Evolutionary conservation across 2,797 vertebrate species (phyloP).

Genomic region (Leptoclinus maculatus): DNA sequence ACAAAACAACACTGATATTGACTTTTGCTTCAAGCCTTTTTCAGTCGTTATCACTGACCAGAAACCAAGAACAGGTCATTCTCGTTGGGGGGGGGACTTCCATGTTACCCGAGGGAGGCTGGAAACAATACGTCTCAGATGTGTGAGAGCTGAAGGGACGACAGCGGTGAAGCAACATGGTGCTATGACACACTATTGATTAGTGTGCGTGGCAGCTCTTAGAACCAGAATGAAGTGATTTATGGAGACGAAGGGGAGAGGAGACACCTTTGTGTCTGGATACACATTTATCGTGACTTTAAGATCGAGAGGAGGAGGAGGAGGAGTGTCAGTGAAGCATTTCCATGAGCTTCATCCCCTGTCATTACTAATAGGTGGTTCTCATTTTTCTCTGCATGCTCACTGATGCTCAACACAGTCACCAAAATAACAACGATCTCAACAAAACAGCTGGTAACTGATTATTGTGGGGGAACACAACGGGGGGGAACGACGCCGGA

Average conservation of each 20-base stretch:
- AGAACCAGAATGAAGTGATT: constrained; percentile 21
- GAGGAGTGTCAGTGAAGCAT: neutral
- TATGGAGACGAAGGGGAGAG: constrained; percentile 6
- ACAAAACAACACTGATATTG: neutral
- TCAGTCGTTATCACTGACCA: neutral
- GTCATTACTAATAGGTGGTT: constrained; percentile 26
- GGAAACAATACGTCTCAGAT: constrained; percentile 1
- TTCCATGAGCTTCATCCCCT: neutral
- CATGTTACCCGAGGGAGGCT: neutral
- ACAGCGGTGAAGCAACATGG: neutral
- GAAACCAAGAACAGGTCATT: constrained; percentile 31
- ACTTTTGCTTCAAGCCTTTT: neutral
- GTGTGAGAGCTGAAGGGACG: neutral
- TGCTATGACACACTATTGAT: neutral
- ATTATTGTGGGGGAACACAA: neutral
- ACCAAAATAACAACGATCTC: neutral
- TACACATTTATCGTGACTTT: neutral
- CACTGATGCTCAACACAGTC: neutral
- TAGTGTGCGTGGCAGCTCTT: neutral
- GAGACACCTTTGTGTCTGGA: neutral
- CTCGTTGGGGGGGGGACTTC: neutral
- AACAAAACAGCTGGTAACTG: neutral
- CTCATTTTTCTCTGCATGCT: constrained; percentile 7
- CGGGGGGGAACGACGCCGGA: neutral
- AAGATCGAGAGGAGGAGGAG: neutral